A percentile compares a stretch with the other conserved stretches of the same genome.
Evolutionary conservation across 2,888 invertebrate species (phyloP).

Genomic region (Piscicola geometra): DNA sequence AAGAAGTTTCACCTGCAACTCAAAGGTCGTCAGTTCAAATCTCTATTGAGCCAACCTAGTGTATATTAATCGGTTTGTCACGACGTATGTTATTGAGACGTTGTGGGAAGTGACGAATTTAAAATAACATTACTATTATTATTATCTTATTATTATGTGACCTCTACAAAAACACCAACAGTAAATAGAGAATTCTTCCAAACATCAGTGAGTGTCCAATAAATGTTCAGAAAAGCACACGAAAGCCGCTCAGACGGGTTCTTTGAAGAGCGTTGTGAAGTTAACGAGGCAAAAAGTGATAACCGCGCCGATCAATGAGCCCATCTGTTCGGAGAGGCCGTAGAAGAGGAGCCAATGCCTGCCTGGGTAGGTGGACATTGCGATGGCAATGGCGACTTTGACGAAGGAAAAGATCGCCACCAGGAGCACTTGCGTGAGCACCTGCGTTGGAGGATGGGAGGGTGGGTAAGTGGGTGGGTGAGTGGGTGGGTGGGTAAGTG

Average conservation of each 20-base stretch:
- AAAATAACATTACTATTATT: too few relatives aligned
- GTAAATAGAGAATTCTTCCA: too few relatives aligned
- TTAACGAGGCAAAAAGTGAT: constrained; percentile 68
- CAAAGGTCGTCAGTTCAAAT: too few relatives aligned
- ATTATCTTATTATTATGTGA: too few relatives aligned
- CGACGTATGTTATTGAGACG: too few relatives aligned
- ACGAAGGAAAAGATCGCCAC: constrained; percentile 7
- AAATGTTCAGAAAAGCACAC: too few relatives aligned
- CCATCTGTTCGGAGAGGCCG: constrained; percentile 71
- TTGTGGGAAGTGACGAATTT: too few relatives aligned
- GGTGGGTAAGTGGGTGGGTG: background rate
- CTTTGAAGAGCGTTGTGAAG: constrained; percentile 49
- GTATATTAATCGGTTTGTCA: too few relatives aligned
- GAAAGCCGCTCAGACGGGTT: background rate
- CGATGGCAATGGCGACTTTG: constrained; percentile 64
- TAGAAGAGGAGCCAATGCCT: constrained; percentile 65
- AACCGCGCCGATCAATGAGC: constrained; percentile 72
- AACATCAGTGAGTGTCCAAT: too few relatives aligned
- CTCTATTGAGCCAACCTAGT: too few relatives aligned
- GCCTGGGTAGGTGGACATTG: constrained; percentile 63
- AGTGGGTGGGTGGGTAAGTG: background rate
- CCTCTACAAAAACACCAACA: too few relatives aligned
- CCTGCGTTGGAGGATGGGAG: background rate
- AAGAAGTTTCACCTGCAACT: too few relatives aligned
- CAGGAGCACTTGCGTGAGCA: background rate